Evolutionary conservation across 1,140 invertebrate genomes (phyloP), one percentile per base, ranked within the genome.

Genomic region (Bombyx mandarina): DNA sequence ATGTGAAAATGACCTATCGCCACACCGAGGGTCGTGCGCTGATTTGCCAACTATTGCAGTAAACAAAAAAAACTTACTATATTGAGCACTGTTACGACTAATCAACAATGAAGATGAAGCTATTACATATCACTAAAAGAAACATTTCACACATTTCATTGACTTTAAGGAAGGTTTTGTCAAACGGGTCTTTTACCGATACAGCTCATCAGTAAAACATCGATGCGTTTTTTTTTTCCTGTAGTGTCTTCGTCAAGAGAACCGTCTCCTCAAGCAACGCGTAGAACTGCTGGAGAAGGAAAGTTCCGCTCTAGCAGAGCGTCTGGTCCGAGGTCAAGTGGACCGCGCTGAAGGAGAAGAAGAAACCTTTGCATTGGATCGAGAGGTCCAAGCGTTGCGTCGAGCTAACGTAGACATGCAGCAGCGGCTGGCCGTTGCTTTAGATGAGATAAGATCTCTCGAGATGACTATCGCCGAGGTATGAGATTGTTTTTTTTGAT

Each of bases 241-340:
- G 45, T 91, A 99, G 91, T 93, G 97, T 71, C 89, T 99, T 49
- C 90, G 98, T 65, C 96, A 97, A 59, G 98, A 99, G 86, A 99
- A 99, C 81, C 93, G 96, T 66, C 90, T 99, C 48, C 88, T 99
- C 0, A 92, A 96, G 62, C 96, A 99, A 79, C 90, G 97, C 66
- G 97, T 98, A 52, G 98, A 99, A 75, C 92, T 98, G 62, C 86
- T 99, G 35, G 98, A 99, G 82, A 94, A 94, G 35, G 96, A 97
- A 73, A 96, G 94, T 12, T 94, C 94, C 35, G 93, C 94, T 62
- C 79, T 97, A 22, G 98, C 98, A 0, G 97, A 99, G 86, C 91
- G 96, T 60, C 89, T 99, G 65, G 97, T 99, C 3, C 92, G 97
- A 51, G 98, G 98, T 52, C 98, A 99, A 88, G 97, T 99, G 7